Conservation (phyloP, 2,888 invertebrate species). For the Steinernema hermaphroditum region DNA sequence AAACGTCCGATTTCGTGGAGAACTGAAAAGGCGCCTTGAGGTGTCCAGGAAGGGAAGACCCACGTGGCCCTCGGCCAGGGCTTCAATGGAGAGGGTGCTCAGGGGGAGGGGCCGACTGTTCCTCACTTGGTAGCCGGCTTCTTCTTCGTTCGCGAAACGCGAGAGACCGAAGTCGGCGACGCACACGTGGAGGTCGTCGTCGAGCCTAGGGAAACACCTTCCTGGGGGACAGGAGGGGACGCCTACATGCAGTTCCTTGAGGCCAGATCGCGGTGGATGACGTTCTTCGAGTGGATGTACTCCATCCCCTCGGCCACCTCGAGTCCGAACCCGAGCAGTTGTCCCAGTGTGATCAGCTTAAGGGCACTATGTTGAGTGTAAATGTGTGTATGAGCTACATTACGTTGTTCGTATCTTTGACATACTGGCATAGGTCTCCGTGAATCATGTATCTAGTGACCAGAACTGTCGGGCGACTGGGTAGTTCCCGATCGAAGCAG, state of each 20-base stretch:
- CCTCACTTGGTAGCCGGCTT: constrained; percentile 31
- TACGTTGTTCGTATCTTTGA: not conserved
- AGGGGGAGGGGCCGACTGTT: not conserved
- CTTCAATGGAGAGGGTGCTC: not conserved
- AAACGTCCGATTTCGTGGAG: constrained; percentile 3
- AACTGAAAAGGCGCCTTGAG: not conserved
- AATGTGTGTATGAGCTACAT: not conserved
- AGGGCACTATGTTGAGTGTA: not conserved
- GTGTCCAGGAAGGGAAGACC: not conserved
- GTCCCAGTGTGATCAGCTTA: not conserved
- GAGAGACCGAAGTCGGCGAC: not conserved
- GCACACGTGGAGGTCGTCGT: not conserved
- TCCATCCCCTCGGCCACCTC: constrained; percentile 2
- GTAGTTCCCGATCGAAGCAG: not conserved
- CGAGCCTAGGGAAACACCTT: not conserved
- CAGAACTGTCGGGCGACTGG: not conserved
- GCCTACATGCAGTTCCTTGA: not conserved
- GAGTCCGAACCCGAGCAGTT: not conserved
- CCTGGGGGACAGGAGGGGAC: not conserved
- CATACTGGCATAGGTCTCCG: not conserved
- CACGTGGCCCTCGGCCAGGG: not conserved
- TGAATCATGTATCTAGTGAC: not conserved
- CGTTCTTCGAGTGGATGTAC: constrained; percentile 23
- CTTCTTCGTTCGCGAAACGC: constrained; percentile 35
- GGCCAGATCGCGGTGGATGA: constrained; percentile 21